Base-by-base conservation (phyloP, 2,888 invertebrate species). In the Opisthograptis luteolata region DNA sequence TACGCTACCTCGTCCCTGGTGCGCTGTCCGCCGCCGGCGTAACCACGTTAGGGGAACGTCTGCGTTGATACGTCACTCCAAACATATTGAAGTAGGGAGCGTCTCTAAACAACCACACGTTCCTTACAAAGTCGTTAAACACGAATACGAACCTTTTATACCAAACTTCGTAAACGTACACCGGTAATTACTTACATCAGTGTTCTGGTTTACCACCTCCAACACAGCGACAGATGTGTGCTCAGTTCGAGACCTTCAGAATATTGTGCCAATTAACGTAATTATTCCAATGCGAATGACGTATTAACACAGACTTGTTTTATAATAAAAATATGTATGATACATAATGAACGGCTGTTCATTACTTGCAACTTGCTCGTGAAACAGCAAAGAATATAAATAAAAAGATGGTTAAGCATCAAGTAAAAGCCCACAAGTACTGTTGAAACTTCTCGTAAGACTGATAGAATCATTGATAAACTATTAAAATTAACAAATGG, bases 1-100 rank as follows among this genome's bases (percentile, higher is more conserved):
- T 95, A 96, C 79, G 95, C 96, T 61, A 95, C 95, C 64, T 94
- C 95, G 55, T 94, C 95, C 13, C 94, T 95, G 39, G 95, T 95
- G 55, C 93, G 95, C 71, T 96, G 95, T 80, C 95, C 94, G 65
- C 94, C 94, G 60, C 94, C 93, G 55, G 87, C 92, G 68, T 91
- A 91, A 76, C 53, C 41, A 31, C 50, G 12, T 39, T 34, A 40
- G 31, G 34, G 8, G 14, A 25, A 47, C 22, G 24, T 40, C 45
- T 50, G 45, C 42, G 28, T 39, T 32, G 35, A 49, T 56, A 51
- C 53, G 48, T 47, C 48, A 44, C 41, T 17, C 27, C 14, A 17
- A 2, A 39, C n/a, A 30, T 15, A 19, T 27, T 42, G 17, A 12
- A 10, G 7, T 30, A 22, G 3, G 15, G 34, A 20, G 6, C 4